These are phyloP conservation scores for Hipposideros armiger DNA, from an alignment of 2,113 vertebrate genomes.

Conservation along the genomic window DNA sequence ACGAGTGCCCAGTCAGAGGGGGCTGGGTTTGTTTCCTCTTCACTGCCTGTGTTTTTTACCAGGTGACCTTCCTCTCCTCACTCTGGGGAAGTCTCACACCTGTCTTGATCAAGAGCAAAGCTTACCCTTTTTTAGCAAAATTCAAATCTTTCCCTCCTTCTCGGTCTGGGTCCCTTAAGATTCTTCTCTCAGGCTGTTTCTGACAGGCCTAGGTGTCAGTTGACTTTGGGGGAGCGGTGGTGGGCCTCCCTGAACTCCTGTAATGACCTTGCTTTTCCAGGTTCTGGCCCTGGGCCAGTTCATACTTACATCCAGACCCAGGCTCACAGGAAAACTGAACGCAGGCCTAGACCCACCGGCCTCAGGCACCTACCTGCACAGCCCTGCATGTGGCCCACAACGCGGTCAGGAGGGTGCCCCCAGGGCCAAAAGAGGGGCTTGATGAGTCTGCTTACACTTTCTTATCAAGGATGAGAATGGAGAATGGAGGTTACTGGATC, in stretches of 20 bases:
- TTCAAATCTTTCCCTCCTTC: background rate
- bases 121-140: background rate
- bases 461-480: background rate
- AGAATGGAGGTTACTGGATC: background rate
- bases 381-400: background rate
- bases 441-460: background rate
- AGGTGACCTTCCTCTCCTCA: background rate
- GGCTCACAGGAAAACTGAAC: background rate
- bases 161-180: background rate
- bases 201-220: too few species aligned
- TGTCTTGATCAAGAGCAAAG: background rate
- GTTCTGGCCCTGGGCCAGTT: background rate
- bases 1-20: accelerated
- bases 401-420: too few species aligned
- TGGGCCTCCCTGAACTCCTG: background rate
- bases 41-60: background rate
- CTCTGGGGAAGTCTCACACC: background rate
- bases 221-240: too few species aligned
- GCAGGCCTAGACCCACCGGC: background rate
- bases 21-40: background rate
- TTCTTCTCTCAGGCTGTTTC: background rate
- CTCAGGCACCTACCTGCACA: background rate
- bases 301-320: background rate
- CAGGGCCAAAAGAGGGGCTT: too few species aligned
- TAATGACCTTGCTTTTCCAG: background rate